Conservation (phyloP, 2,113 vertebrate genomes). For the Petroica traversi region DNA sequence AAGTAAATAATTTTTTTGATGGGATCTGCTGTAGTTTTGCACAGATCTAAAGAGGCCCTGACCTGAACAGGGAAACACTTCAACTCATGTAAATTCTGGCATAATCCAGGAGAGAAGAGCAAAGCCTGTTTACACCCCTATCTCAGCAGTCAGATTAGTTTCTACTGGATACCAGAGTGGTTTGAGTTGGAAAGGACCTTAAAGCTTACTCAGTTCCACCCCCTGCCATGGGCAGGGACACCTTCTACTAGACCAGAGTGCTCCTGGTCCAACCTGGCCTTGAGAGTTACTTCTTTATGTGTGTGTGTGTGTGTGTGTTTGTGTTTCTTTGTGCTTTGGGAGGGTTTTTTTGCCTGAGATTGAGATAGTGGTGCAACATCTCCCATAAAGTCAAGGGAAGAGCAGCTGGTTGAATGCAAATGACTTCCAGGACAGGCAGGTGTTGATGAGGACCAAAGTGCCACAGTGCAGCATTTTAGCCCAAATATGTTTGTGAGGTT, state of each 20-base stretch:
- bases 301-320: neutral
- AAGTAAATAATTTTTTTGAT: neutral
- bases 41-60: neutral
- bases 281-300: neutral
- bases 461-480: neutral
- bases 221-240: neutral
- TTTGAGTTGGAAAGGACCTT: neutral
- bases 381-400: neutral
- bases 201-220: neutral
- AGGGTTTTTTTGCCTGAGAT: too few relatives aligned
- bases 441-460: neutral
- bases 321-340: neutral
- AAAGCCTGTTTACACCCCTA: neutral
- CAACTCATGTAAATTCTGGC: neutral
- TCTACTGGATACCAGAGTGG: neutral
- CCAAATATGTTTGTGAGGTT: neutral
- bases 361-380: neutral
- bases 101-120: neutral
- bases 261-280: neutral
- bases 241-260: neutral
- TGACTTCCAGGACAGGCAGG: neutral
- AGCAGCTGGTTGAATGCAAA: neutral
- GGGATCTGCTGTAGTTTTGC: neutral
- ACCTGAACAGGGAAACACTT: neutral
- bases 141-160: neutral